phyloP scores from a whole-genome alignment of 2,113 vertebrate species.

The Hippocampus zosterae region DNA sequence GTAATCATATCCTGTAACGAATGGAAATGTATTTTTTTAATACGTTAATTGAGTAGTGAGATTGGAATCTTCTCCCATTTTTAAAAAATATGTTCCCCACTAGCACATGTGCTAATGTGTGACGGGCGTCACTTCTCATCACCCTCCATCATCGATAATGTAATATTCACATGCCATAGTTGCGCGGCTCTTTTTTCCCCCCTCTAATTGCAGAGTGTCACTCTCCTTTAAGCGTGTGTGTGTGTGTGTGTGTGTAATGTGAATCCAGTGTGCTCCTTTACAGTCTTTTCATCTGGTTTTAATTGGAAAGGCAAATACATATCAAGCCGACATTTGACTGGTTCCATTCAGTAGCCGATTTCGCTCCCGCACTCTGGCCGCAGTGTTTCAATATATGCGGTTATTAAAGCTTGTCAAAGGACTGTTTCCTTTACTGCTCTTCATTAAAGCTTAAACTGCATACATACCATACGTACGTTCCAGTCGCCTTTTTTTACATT shows the following conservation, averaged over 20 bases:
- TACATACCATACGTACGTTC: conserved; percentile 4
- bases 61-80: conserved; percentile 24
- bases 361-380: conserved; percentile 22
- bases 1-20: too few species aligned
- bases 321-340: conserved; percentile 28
- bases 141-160: background rate
- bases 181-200: background rate
- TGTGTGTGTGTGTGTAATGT: conserved; percentile 29
- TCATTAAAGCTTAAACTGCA: conserved; percentile 40
- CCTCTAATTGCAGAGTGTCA: conserved; percentile 29
- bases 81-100: conserved; percentile 8
- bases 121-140: background rate
- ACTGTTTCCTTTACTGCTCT: conserved; percentile 36
- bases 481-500: background rate
- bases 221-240: conserved; percentile 19
- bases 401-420: conserved; percentile 40
- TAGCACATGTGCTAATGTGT: conserved; percentile 1
- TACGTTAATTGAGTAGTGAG: too few species aligned
- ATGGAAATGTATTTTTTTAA: too few species aligned
- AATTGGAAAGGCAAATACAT: conserved; percentile 38
- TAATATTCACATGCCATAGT: conserved; percentile 2
- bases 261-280: conserved; percentile 22
- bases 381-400: conserved; percentile 35
- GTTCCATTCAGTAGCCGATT: conserved; percentile 34
- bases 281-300: conserved; percentile 40